Percentiles rank a stretch among this genome's conserved stretches.
Conservation (phyloP, 2,888 invertebrate genomes). For the Anodontia alba region DNA sequence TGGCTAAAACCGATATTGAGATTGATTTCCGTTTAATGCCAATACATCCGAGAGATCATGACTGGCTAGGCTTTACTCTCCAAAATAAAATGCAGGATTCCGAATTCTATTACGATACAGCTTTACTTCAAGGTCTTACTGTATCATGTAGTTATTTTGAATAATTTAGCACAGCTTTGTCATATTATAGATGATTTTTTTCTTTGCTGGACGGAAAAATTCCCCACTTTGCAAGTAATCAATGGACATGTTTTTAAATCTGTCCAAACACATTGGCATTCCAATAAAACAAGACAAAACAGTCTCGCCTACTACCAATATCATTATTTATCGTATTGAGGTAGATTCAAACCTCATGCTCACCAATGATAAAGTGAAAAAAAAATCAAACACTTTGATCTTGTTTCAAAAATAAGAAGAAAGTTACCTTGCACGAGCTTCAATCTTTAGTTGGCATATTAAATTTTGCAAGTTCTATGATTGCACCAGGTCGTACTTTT, state of each 20-base stretch:
- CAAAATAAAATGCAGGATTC: background rate
- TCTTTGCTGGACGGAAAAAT: too few relatives aligned
- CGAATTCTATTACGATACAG: too few relatives aligned
- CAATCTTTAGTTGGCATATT: constrained; percentile 26
- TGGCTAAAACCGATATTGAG: constrained; percentile 47
- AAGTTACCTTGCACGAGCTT: constrained; percentile 14
- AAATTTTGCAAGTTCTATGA: constrained; percentile 6
- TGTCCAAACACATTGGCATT: background rate
- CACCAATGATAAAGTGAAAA: background rate
- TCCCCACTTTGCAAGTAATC: too few relatives aligned
- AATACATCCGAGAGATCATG: constrained; percentile 36
- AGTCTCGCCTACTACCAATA: too few relatives aligned
- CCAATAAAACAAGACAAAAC: background rate
- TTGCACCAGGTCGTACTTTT: constrained; percentile 20
- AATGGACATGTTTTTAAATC: too few relatives aligned
- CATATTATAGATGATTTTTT: too few relatives aligned
- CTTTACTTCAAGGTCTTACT: background rate
- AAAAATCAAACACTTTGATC: background rate
- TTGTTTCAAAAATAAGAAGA: background rate
- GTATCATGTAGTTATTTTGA: too few relatives aligned
- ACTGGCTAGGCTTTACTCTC: background rate
- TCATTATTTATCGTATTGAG: background rate
- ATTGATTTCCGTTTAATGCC: constrained; percentile 46
- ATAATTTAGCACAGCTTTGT: too few relatives aligned
- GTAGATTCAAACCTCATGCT: background rate